These are phyloP conservation scores for Melanostigma gelatinosum DNA, from an alignment of 2,113 vertebrate genomes.

Conservation along the genomic window DNA sequence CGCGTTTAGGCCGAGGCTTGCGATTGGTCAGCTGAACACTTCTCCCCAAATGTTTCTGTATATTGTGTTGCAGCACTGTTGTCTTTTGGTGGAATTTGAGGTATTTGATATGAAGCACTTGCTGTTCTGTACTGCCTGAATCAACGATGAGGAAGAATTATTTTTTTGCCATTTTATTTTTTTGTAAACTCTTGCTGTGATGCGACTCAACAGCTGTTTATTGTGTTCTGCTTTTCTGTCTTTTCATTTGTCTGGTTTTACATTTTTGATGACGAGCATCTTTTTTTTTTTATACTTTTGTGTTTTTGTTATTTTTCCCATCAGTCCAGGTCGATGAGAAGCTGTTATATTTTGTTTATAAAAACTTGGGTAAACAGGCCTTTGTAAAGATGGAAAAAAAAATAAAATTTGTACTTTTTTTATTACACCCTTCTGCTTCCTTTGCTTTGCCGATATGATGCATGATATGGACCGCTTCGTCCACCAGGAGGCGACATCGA, in stretches of 20 bases:
- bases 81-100: conserved; percentile 56
- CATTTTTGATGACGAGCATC: conserved; percentile 64
- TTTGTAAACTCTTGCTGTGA: conserved; percentile 65
- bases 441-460: neutral
- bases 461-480: neutral
- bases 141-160: conserved; percentile 58
- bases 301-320: conserved; percentile 63
- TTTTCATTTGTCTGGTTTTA: conserved; percentile 52
- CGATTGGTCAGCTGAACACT: conserved; percentile 25
- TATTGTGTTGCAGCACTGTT: conserved; percentile 68
- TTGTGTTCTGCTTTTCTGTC: conserved; percentile 57
- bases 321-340: conserved; percentile 91
- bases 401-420: conserved; percentile 99
- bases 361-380: conserved; percentile 86
- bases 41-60: conserved; percentile 47
- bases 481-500: conserved; percentile 58
- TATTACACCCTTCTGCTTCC: conserved; percentile 71
- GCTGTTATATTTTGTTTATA: conserved; percentile 98
- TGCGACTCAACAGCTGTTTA: conserved; percentile 49
- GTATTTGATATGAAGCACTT: conserved; percentile 80
- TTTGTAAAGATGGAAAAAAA: conserved; percentile 91
- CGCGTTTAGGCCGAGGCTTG: conserved; percentile 15
- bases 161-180: conserved; percentile 44
- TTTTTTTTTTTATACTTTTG: conserved; percentile 37
- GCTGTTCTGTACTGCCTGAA: conserved; percentile 77